Base-by-base conservation (phyloP, 2,113 vertebrate species). In the Solenodon paradoxus region DNA sequence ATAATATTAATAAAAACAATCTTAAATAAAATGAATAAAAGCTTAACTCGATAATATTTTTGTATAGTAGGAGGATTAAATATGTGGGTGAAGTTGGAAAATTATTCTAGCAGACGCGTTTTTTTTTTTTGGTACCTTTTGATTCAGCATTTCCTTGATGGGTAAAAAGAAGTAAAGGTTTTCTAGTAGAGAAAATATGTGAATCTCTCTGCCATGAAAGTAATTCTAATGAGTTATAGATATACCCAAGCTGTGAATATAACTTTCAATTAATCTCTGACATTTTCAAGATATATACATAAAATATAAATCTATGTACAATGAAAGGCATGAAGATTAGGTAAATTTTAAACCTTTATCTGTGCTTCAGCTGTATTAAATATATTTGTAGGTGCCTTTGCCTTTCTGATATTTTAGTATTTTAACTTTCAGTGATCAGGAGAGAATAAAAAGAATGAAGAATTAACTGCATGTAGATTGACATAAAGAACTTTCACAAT, bases 401-500 rank as follows among this genome's bases (percentile, higher is more conserved):
- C 32, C 83, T 87, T 71, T 85, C 75, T 92, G 32, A 84, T 72
- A 17, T 87, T 94, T 59, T 74, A 53, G 5, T 92, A 71, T 38
- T 93, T 93, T 75, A 92, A 53, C 28, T 92, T 90, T 53, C 30
- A 83, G 40, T 89, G 38, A 59, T 96, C 74, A 89, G 47, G 59
- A 74, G 15, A 79, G n/a, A 94, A 90, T 51, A 77, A 40, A 40
- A 81, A 80, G 38, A 86, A 92, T 61, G 49, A 66, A 81, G 86
- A 86, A 78, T 66, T 16, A 92, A 78, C 88, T 59, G 9, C 15
- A 87, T 61, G 28, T 81, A n/a, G 7, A 78, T 24, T 89, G 59
- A 59, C 59, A 90, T 57, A 86, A 84, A 93, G 42, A 95, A 59
- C 10, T 47, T 89, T 77, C 59, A 77, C 64, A 82, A 74, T 98